Conservation (phyloP, 35 echinoderm and acorn worm species). For the Lytechinus variegatus region DNA sequence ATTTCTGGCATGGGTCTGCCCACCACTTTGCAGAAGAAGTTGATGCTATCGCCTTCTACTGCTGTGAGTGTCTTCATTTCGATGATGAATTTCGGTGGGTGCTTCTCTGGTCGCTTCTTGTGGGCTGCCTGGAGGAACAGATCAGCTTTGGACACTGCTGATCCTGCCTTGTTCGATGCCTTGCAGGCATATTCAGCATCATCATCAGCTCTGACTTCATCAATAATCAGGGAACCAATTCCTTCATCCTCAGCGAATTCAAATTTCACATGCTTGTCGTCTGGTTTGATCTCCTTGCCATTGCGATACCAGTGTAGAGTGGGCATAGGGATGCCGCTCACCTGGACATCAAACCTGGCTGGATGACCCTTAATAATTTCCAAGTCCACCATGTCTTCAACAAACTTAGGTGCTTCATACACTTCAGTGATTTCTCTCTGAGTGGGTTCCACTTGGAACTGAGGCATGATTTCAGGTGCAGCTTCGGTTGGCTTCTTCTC, state of each 20-base stretch:
- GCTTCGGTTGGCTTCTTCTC: slow-evolving; percentile 45
- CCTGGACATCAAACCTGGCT: slow-evolving; percentile 91
- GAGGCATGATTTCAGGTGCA: slow-evolving; percentile 22
- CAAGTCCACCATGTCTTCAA: slow-evolving; percentile 95
- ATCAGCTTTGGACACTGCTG: slow-evolving; percentile 87
- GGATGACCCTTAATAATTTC: slow-evolving; percentile 91
- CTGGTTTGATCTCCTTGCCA: slow-evolving; percentile 72
- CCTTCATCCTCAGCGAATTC: slow-evolving; percentile 91
- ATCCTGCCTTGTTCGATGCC: slow-evolving; percentile 85
- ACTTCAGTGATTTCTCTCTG: slow-evolving; percentile 20
- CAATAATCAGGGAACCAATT: slow-evolving; percentile 79
- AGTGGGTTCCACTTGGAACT: slow-evolving; percentile 41
- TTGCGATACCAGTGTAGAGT: slow-evolving; percentile 84
- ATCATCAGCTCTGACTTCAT: slow-evolving; percentile 78
- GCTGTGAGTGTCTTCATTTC: slow-evolving; percentile 64
- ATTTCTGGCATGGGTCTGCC: slow-evolving; percentile 87
- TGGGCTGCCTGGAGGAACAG: slow-evolving; percentile 82
- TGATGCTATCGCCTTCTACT: slow-evolving; percentile 78
- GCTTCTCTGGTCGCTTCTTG: slow-evolving; percentile 70
- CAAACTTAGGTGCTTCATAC: slow-evolving; percentile 85
- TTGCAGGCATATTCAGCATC: slow-evolving; percentile 98
- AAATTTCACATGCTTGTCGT: slow-evolving; percentile 75
- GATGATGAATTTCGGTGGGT: slow-evolving; percentile 74
- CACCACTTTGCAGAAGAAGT: slow-evolving; percentile 77
- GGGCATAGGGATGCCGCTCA: slow-evolving; percentile 84